phyloP scores from a whole-genome alignment of 2,113 vertebrate species.

The Catharus fuscescens region DNA sequence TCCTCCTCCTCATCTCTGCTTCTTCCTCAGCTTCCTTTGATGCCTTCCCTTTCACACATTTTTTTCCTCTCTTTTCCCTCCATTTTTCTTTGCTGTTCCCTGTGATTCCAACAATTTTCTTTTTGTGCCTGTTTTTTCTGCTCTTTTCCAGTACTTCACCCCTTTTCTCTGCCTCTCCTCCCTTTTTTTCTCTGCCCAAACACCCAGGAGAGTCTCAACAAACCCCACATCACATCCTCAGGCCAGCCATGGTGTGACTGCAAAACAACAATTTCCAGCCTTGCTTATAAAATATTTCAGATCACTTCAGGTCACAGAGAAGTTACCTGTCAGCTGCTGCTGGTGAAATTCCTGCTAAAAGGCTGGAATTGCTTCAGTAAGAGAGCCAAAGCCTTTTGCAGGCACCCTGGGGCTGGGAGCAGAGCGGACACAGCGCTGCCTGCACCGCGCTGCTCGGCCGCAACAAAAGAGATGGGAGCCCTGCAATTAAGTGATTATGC shows the following conservation, averaged over 20 bases:
- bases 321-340: neutral
- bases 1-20: neutral
- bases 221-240: neutral
- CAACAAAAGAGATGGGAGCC: constrained; percentile 44
- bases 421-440: neutral
- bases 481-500: constrained; percentile 70
- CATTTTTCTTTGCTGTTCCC: neutral
- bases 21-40: neutral
- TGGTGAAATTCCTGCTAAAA: neutral
- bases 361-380: neutral
- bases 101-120: neutral
- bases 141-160: neutral
- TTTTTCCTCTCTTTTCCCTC: rapidly evolving
- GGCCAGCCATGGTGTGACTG: no score
- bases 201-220: neutral
- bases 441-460: neutral
- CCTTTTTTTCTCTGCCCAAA: neutral
- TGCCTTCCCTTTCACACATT: neutral
- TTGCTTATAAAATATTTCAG: neutral
- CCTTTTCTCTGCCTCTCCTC: neutral
- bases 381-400: neutral
- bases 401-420: neutral
- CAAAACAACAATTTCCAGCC: neutral
- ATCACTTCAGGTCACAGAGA: neutral
- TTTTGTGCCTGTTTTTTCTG: neutral